Base-by-base conservation (phyloP, 2,797 vertebrate genomes). In the Sorex maritimensis region DNA sequence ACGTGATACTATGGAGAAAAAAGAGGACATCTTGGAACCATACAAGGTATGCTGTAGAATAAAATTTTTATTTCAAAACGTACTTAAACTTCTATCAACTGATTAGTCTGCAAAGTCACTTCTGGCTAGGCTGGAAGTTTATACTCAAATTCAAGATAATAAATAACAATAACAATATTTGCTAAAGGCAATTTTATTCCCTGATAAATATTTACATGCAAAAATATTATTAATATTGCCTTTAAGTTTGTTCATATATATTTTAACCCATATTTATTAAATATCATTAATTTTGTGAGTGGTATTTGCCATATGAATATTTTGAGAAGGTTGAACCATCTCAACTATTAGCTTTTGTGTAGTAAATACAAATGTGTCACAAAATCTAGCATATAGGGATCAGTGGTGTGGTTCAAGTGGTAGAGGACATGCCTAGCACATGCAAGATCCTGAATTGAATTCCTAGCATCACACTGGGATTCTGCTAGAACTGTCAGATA, bases 91-190 rank as follows among this genome's bases (percentile, higher is more conserved):
- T 85, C 49, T 63, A 52, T 46, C 79, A 96, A 63, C 23, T 93
- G 67, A 91, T 0, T 81, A 86, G 84, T 90, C 26, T 95, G 28
- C 69, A 79, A 95, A 94, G 86, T 86, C 10, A 9, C 86, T 96
- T 95, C 80, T 83, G 67, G 52, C 46, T 92, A 61, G 92, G n/a
- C 34, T 94, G 80, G 52, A 87, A 82, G 49, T 95, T 92, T 61
- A 80, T 92, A 92, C 97, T 95, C 95, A 97, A 97, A 81, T 94
- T 96, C 86, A 97, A 34, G 21, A 81, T 96, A 90, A 71, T 96
- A 94, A 97, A 97, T 92, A 96, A 38, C 90, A 97, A 94, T 95
- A 95, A 97, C 97, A 97, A 7, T 81, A 92, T 97, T 97, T 90
- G 63, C 78, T 96, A 71, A 95, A 90, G 92, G 34, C 91, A 93